Evolutionary conservation across 2,797 vertebrate species (phyloP), one percentile per base, ranked within the genome.

Genomic region (Rhabdomys pumilio): DNA sequence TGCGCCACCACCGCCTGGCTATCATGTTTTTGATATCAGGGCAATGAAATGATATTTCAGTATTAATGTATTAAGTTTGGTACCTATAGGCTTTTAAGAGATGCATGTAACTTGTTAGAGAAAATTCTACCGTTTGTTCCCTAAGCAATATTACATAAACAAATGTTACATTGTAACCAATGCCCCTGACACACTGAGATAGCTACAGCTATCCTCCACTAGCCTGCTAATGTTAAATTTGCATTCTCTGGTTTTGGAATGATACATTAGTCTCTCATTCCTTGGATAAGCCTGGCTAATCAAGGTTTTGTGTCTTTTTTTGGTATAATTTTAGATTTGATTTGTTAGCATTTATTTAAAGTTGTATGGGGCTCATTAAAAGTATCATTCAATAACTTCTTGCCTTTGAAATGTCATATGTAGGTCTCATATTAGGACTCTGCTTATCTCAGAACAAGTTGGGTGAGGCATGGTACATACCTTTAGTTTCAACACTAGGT

Each of bases 321-420:
- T 92, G 73, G 31, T 50, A 17, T 80, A 85, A 67, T 92, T 34
- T 34, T 86, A 41, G 9, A 15, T 76, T 81, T 90, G 41, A 86
- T 90, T 96, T 89, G 73, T 26, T 61, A 86, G 13, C 57, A 77
- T 61, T 93, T 87, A 38, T 72, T 53, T 61, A 90, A 85, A 89
- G 72, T 84, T 94, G 55, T 65, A 50, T 92, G 38, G 53, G 72
- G 26, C 31, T 96, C 55, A 81, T 89, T 24, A 80, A 94, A 88
- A 72, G 82, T 24, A 57, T 63, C 86, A 83, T 59, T 55, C 86
- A 88, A 44, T 55, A 38, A 44, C 41, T 38, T 80, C 20, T 4
- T 83, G 59, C 31, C 26, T 81, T 82, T 38, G 22, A 69, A 63
- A 17, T 55, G 38, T 53, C 44, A 55, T 87, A 91, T 94, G 44